Evolutionary conservation across 1,140 invertebrate genomes (phyloP), one percentile per base, ranked within the genome.

Genomic region (Radopholus similis): DNA sequence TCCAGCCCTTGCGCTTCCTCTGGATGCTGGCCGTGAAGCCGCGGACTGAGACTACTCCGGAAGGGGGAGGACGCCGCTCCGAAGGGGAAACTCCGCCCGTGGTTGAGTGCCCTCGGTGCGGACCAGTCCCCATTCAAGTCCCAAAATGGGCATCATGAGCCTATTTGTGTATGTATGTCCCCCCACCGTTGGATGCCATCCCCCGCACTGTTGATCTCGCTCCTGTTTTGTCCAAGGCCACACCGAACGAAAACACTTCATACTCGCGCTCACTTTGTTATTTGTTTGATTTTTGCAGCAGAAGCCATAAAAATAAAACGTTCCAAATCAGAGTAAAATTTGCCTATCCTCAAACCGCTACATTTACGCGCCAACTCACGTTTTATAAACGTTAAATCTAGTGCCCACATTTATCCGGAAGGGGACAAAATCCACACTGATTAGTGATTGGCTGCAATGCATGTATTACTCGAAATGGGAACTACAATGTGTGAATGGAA

Each of bases 1-100:
- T 74, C 51, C 72, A 74, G 59, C 56, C 72, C 13, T 42, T 74
- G 8, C 73, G 72, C 9, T 74, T 74, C 37, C 30, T 74, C 18
- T 74, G 73, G 72, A 68, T 57, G 18, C 38, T 74, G 23, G 73
- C 72, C 5, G 53, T 76, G 59, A 62, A 49, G 47, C 28, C 30
- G 42, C 8, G 21, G n/a, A 62, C n/a, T n/a, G n/a, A 13, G 21
- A 62, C 28, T 21, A 47, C 11, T 62, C 35, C 32, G 32, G 2
- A 2, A 62, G 11, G 40, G 21, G 21, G 38, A 62, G 21, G 18
- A 28, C 8, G 32, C 34, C 13, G 47, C 37, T 47, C 32, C 32
- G 32, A 35, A 47, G 18, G 18, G 4, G 51, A 54, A 18, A 34
- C 30, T 18, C 28, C 30, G 35, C 2, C 30, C 26, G 26, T 26